A percentile compares a stretch with the other conserved stretches of the same genome.
Conservation (phyloP, 2,113 vertebrate genomes). For the Balaenoptera acutorostrata region DNA sequence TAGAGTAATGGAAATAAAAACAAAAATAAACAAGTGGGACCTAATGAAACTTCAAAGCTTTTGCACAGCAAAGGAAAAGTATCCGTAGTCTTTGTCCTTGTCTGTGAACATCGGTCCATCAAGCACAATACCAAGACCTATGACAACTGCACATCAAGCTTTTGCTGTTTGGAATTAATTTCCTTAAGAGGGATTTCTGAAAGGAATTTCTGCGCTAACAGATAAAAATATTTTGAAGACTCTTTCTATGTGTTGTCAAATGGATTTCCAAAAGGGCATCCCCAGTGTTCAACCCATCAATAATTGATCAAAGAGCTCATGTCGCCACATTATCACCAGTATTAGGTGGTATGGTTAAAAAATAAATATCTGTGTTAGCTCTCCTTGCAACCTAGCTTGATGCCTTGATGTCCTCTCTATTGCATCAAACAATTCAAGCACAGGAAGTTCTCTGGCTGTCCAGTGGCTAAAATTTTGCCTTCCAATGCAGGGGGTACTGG, state of each 20-base stretch:
- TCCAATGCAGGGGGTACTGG: no score
- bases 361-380: not conserved
- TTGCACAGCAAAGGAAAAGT: no score
- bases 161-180: not conserved
- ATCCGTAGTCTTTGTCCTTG: not conserved
- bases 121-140: not conserved
- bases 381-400: not conserved
- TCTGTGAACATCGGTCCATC: not conserved
- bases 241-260: not conserved
- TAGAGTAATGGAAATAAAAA: no score
- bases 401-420: not conserved
- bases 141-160: not conserved
- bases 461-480: no score
- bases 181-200: not conserved
- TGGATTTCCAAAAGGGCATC: not conserved
- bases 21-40: no score
- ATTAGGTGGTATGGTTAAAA: not conserved
- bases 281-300: not conserved
- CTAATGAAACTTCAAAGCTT: no score
- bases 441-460: no score
- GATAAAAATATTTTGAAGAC: not conserved
- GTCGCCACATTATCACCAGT: not conserved
- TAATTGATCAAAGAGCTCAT: not conserved
- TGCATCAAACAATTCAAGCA: not conserved
- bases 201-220: not conserved